Evolutionary conservation across 2,113 vertebrate species (phyloP).

Genomic region (Euleptes europaea): DNA sequence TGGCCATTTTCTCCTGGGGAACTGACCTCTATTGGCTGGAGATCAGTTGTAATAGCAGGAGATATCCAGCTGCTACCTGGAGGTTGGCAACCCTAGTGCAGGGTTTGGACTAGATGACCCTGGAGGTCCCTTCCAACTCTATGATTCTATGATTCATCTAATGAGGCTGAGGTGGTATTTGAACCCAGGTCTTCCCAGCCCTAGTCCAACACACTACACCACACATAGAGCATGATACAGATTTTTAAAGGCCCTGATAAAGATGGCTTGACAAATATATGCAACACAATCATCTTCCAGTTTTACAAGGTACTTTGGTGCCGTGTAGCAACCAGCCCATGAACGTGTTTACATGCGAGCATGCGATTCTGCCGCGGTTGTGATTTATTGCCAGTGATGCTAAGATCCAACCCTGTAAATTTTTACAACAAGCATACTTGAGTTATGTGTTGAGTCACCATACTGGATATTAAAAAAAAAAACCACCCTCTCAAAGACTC

Average conservation of each 20-base stretch:
- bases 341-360: constrained; percentile 48
- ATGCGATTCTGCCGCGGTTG: constrained; percentile 48
- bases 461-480: constrained; percentile 52
- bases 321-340: constrained; percentile 41
- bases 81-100: too few relatives aligned
- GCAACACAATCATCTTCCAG: not conserved
- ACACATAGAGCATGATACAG: too few relatives aligned
- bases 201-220: too few relatives aligned
- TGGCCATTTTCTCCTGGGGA: too few relatives aligned
- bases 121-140: too few relatives aligned
- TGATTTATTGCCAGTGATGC: constrained; percentile 62
- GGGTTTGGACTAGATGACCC: too few relatives aligned
- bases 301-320: constrained; percentile 20
- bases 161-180: too few relatives aligned
- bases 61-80: too few relatives aligned
- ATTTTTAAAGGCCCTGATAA: not conserved
- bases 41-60: too few relatives aligned
- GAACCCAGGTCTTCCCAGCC: too few relatives aligned
- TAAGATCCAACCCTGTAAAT: constrained; percentile 59
- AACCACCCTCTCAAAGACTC: constrained; percentile 48
- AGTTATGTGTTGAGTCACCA: constrained; percentile 61
- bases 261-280: not conserved
- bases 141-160: too few relatives aligned
- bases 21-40: too few relatives aligned
- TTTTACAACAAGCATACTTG: constrained; percentile 62